These are phyloP conservation scores for Epinephelus moara DNA, from an alignment of 2,113 vertebrate genomes.

Conservation along the genomic window DNA sequence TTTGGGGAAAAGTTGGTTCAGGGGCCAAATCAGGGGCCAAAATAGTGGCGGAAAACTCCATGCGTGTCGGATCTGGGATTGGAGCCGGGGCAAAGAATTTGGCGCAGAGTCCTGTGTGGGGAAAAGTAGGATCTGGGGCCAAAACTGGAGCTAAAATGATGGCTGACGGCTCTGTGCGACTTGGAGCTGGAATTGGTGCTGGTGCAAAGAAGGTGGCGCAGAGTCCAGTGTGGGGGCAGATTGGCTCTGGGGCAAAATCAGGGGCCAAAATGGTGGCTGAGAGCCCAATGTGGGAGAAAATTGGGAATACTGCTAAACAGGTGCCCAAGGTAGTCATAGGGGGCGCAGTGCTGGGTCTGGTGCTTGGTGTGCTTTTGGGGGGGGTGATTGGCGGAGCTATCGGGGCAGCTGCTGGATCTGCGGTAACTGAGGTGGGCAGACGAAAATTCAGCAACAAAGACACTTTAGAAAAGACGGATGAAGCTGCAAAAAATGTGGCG, in stretches of 20 bases:
- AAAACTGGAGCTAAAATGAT: conserved; percentile 69
- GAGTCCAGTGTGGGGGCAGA: conserved; percentile 73
- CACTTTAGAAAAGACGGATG: conserved; percentile 7
- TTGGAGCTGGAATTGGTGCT: conserved; percentile 58
- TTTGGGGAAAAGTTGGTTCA: conserved; percentile 73
- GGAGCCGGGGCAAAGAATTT: conserved; percentile 66
- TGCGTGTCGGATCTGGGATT: conserved; percentile 54
- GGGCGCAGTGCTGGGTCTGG: conserved; percentile 79
- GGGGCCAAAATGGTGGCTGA: conserved; percentile 74
- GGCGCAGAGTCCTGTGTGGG: conserved; percentile 72
- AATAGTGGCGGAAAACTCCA: conserved; percentile 54
- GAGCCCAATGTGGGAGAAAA: conserved; percentile 75
- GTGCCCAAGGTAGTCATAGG: conserved; percentile 70
- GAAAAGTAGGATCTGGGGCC: conserved; percentile 67
- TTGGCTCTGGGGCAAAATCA: conserved; percentile 69
- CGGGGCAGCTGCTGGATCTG: conserved; percentile 79
- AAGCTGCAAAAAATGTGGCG: conserved; percentile 10
- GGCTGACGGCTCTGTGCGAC: conserved; percentile 52
- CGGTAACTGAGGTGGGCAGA: conserved; percentile 74
- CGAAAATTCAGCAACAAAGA: conserved; percentile 68
- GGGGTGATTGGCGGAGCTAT: conserved; percentile 81
- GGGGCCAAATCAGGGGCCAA: conserved; percentile 70
- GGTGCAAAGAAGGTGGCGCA: conserved; percentile 72
- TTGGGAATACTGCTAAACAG: conserved; percentile 51
- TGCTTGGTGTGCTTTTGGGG: conserved; percentile 77